Conservation (phyloP, 1,140 invertebrate genomes). For the Bombyx mori region DNA sequence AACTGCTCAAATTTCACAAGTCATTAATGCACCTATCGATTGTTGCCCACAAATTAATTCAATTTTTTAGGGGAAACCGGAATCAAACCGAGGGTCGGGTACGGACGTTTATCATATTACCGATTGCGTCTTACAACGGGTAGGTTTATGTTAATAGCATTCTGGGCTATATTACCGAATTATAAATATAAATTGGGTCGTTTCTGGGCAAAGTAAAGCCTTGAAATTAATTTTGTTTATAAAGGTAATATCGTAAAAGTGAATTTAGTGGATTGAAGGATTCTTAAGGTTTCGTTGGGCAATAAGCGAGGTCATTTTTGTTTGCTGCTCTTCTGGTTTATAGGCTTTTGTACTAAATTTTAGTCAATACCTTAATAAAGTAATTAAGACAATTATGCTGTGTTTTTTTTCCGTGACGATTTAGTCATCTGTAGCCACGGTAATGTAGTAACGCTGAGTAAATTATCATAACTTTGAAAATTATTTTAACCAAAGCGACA, state of each 20-base stretch:
- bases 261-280: no score
- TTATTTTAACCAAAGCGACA: no score
- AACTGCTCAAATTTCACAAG: constrained; percentile 17
- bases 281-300: no score
- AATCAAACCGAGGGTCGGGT: constrained; percentile 17
- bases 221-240: constrained; percentile 4
- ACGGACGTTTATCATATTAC: constrained; percentile 34
- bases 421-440: no score
- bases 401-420: no score
- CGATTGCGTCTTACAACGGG: constrained; percentile 23
- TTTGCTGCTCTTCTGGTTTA: no score
- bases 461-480: no score
- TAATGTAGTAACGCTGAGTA: no score
- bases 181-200: constrained; percentile 22
- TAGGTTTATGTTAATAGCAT: constrained; percentile 26
- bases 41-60: constrained; percentile 38
- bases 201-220: constrained; percentile 4
- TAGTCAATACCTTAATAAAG: no score
- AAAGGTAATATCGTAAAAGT: neutral
- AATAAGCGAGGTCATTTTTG: no score
- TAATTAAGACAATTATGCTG: no score
- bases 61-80: constrained; percentile 31
- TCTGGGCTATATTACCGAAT: constrained; percentile 22
- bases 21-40: constrained; percentile 27
- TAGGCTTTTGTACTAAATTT: no score